Base-by-base conservation (phyloP, 2,888 invertebrate species). In the Periphyllus acericola region DNA sequence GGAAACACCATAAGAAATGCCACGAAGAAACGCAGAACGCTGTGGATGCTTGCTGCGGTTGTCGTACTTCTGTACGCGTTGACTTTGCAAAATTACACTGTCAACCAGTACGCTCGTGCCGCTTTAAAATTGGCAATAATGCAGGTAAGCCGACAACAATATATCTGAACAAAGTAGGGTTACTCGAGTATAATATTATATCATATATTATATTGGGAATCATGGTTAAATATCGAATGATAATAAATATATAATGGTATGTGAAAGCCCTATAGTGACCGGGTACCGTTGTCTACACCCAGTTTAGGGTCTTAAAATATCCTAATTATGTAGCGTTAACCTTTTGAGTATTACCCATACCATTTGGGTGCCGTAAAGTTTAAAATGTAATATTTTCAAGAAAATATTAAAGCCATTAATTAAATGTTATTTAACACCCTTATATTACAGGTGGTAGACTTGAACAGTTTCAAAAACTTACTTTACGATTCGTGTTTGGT, bases 401-500 rank as follows among this genome's bases (percentile, higher is more conserved):
- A 25, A 66, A 32, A 71, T 9, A 21, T 71, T 19, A 72, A 34
- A 19, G 21, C 19, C 36, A 32, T 72, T 19, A 34, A 72, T 34
- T 36, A 46, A 46, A 46, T 32, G 0, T 32, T 29, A 71, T 55
- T n/a, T n/a, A 66, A n/a, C n/a, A 9, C 60, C 60, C 6, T 6
- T 60, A 66, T 3, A 1, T 75, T 72, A 32, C 34, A 87, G 87
- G 60, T 81, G 4, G 34, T 74, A 34, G 87, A 87, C 46, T 75
- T 87, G 60, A 81, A 75, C 46, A 74, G 46, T 74, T 87, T 74
- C 60, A 74, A 81, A 81, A 81, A 87, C 66, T 87, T 87, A 74
- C 87, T 87, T 19, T 72, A 74, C n/a, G 81, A 87, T 81, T 87
- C 87, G 25, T 87, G 87, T 81, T 66, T 87, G 25, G n/a, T 66